Evolutionary conservation across 2,888 invertebrate species (phyloP).

Genomic region (Eilema caniola): DNA sequence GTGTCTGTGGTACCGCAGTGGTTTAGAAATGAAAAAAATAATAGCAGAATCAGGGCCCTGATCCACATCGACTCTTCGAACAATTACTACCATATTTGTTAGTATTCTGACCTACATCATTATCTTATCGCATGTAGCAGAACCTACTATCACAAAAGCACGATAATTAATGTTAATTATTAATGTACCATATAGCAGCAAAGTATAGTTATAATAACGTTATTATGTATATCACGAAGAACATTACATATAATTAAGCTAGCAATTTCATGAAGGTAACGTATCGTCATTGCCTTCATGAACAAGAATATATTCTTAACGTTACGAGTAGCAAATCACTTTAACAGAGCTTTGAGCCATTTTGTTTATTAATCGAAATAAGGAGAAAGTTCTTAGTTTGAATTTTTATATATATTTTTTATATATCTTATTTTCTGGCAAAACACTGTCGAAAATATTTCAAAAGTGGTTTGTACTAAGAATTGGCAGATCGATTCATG

Average conservation of each 20-base stretch:
- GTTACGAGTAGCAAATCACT: neutral
- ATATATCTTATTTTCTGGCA: no score
- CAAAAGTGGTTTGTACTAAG: no score
- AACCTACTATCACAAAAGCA: neutral
- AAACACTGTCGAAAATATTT: no score
- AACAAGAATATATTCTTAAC: neutral
- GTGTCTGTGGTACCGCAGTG: no score
- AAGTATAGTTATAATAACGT: constrained; percentile 17
- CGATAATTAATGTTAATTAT: neutral
- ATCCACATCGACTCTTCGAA: neutral
- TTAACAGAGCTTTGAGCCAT: no score
- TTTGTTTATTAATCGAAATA: neutral
- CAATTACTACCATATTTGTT: neutral
- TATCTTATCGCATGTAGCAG: neutral
- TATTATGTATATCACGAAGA: constrained; percentile 22
- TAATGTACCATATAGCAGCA: neutral
- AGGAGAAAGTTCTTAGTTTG: no score
- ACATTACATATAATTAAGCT: constrained; percentile 25
- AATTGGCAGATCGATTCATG: no score
- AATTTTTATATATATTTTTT: no score
- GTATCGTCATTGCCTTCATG: constrained; percentile 13
- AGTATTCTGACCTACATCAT: neutral
- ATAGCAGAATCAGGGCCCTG: no score
- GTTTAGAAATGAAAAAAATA: no score
- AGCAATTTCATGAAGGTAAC: neutral